Conservation (phyloP, 2,797 vertebrate genomes). For the Cuculus canorus region DNA sequence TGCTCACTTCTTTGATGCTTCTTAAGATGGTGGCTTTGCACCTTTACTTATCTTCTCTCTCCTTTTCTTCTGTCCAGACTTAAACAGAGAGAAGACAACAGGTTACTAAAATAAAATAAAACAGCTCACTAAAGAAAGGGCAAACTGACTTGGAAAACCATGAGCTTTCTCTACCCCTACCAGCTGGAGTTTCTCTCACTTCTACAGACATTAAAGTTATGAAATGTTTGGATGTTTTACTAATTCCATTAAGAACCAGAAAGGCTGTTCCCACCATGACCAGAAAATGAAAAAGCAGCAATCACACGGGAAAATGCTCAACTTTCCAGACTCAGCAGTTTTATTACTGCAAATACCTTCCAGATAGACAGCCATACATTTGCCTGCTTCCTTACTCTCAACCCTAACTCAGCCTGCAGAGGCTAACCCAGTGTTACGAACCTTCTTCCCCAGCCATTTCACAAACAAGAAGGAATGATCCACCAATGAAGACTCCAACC, state of each 20-base stretch:
- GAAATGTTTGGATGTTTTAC: conserved; percentile 66
- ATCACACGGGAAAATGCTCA: conserved; percentile 64
- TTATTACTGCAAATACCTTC: conserved; percentile 39
- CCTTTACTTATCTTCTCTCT: background rate
- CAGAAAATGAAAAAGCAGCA: conserved; percentile 60
- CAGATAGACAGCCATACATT: conserved; percentile 14
- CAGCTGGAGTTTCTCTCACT: conserved; percentile 62
- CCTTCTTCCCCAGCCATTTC: background rate
- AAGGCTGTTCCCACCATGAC: conserved; percentile 59
- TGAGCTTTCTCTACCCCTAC: conserved; percentile 25
- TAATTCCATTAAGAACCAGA: conserved; percentile 71
- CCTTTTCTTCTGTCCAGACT: background rate
- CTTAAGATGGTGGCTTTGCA: background rate
- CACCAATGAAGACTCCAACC: background rate
- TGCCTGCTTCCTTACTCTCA: background rate
- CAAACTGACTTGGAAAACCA: conserved; percentile 32
- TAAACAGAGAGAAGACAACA: background rate
- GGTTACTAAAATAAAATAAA: background rate
- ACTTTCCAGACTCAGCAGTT: conserved; percentile 60
- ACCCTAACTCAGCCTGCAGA: background rate
- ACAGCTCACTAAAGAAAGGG: background rate
- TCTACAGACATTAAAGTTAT: conserved; percentile 56
- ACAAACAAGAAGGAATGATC: background rate
- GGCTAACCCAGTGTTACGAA: background rate
- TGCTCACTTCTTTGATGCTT: background rate